A percentile compares a stretch with the other conserved stretches of the same genome.
phyloP scores from a whole-genome alignment of 2,888 invertebrate genomes.

The Thecophora atra region DNA sequence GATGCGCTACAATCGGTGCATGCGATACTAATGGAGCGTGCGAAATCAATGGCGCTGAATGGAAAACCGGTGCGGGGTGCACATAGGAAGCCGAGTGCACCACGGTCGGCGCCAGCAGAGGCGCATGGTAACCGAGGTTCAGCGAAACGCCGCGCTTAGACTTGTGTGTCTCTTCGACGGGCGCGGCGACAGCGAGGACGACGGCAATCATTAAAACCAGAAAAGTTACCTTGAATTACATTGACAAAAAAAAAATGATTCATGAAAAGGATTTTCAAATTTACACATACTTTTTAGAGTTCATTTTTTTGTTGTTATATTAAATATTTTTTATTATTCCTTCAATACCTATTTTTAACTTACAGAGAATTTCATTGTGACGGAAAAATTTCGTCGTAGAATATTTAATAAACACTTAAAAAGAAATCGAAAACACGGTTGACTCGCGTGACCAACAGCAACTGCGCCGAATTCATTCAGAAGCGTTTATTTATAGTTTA shows the following conservation, averaged over 20 bases:
- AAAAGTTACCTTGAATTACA: slow-evolving; percentile 48
- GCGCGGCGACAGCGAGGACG: slow-evolving; percentile 53
- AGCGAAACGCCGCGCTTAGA: slow-evolving; percentile 57
- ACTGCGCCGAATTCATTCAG: slow-evolving; percentile 14
- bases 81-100: slow-evolving; percentile 45
- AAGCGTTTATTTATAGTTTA: slow-evolving; percentile 27
- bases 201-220: slow-evolving; percentile 44
- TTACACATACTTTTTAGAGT: too few species aligned
- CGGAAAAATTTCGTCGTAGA: neutral
- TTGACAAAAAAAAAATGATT: neutral
- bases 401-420: neutral
- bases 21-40: slow-evolving; percentile 53
- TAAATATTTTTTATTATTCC: neutral
- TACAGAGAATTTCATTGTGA: slow-evolving; percentile 56
- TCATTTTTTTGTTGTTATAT: too few species aligned
- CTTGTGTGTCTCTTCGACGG: slow-evolving; percentile 53
- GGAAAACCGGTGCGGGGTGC: slow-evolving; percentile 48
- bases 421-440: too few species aligned
- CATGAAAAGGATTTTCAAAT: too few species aligned
- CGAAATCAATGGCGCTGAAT: slow-evolving; percentile 52
- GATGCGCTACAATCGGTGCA: slow-evolving; percentile 46
- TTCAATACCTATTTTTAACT: slow-evolving; percentile 41
- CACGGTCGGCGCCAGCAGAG: slow-evolving; percentile 55
- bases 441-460: slow-evolving; percentile 8
- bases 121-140: slow-evolving; percentile 58